Percentiles rank a stretch among this genome's conserved stretches.
Evolutionary conservation across 2,113 vertebrate species (phyloP).

Genomic region (Mormyrus lacerda): DNA sequence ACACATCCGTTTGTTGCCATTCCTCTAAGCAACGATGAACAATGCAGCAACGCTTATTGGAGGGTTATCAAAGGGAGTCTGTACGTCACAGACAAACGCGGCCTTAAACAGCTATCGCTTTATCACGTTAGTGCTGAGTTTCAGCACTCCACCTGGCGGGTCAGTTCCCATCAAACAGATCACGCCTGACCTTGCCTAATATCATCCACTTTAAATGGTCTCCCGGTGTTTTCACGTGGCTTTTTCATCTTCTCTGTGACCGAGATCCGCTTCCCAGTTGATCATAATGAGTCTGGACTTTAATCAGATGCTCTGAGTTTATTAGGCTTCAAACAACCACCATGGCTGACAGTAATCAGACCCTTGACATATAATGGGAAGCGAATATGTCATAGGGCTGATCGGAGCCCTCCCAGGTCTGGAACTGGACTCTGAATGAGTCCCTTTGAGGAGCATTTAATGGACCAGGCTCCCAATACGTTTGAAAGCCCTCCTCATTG

Average conservation of each 20-base stretch:
- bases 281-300: not conserved
- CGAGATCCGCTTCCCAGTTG: not conserved
- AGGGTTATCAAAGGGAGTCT: not conserved
- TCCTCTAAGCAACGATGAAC: not conserved
- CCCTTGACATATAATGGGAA: constrained; percentile 8
- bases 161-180: not conserved
- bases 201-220: constrained; percentile 6
- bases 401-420: not conserved
- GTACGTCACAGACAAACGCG: not conserved
- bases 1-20: not conserved
- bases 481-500: constrained; percentile 26
- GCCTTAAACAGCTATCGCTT: not conserved
- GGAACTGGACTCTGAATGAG: constrained; percentile 12
- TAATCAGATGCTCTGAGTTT: constrained; percentile 9
- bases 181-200: not conserved
- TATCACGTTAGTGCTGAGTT: not conserved
- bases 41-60: not conserved
- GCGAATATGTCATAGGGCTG: not conserved
- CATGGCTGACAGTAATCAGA: constrained; percentile 7
- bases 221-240: not conserved
- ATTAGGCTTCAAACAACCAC: not conserved
- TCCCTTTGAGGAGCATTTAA: constrained; percentile 22
- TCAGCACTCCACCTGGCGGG: not conserved
- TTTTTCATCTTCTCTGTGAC: not conserved
- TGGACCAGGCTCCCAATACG: constrained; percentile 15